Conservation (phyloP, 2,888 invertebrate genomes). For the Drosophila longiperda region DNA sequence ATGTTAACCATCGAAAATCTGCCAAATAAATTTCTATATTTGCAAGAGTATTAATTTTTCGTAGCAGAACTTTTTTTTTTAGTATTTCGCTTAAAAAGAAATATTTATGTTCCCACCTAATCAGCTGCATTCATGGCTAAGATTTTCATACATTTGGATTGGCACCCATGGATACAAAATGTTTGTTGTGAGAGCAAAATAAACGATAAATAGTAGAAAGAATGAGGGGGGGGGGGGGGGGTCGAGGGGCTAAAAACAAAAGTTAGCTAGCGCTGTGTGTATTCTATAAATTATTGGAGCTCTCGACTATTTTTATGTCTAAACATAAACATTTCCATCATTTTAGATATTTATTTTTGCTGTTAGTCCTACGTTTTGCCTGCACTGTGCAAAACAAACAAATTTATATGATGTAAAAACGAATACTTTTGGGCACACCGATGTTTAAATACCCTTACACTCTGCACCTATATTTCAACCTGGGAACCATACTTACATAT, state of each 20-base stretch:
- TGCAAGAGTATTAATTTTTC: neutral
- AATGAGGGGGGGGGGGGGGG: neutral
- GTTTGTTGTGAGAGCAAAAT: constrained; percentile 57
- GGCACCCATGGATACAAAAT: constrained; percentile 46
- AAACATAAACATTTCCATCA: constrained; percentile 57
- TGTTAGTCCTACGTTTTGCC: constrained; percentile 5
- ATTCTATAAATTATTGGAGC: constrained; percentile 43
- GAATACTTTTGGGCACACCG: neutral
- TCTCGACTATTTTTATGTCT: constrained; percentile 49
- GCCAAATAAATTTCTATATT: neutral
- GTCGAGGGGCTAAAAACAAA: neutral
- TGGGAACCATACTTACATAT: neutral
- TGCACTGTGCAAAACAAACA: constrained; percentile 8
- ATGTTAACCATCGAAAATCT: neutral
- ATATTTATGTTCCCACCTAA: constrained; percentile 47
- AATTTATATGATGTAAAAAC: constrained; percentile 8
- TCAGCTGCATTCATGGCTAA: constrained; percentile 28
- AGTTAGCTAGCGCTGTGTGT: constrained; percentile 11
- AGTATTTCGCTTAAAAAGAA: neutral
- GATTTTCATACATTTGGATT: constrained; percentile 27
- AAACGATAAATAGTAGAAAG: constrained; percentile 31
- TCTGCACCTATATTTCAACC: neutral
- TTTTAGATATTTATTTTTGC: constrained; percentile 9
- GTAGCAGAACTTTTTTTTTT: neutral
- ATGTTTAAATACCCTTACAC: neutral